These are phyloP conservation scores for Apodemia zela DNA, from an alignment of 2,888 invertebrate genomes.

Conservation along the genomic window DNA sequence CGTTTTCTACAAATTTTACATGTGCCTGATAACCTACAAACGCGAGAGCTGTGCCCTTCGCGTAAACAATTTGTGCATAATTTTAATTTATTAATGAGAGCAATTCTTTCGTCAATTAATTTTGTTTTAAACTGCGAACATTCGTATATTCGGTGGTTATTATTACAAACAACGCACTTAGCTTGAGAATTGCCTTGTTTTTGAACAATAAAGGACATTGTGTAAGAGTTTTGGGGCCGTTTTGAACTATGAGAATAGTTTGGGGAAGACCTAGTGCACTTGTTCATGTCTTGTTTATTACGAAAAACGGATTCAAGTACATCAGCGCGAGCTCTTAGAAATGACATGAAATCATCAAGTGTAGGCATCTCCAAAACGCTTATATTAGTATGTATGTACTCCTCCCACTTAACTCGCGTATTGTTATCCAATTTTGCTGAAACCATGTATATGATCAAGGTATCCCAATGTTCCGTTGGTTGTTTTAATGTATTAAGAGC, in stretches of 20 bases:
- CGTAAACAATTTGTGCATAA: not conserved
- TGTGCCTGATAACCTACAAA: not conserved
- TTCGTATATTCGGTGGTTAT: slow-evolving; percentile 15
- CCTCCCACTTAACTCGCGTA: too few species aligned
- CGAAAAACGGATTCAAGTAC: not conserved
- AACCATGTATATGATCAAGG: slow-evolving; percentile 12
- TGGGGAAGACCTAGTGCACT: not conserved
- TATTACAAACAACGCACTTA: slow-evolving; percentile 8
- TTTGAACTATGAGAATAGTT: not conserved
- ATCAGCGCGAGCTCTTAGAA: not conserved
- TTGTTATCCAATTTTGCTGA: not conserved
- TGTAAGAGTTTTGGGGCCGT: not conserved
- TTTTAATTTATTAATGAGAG: slow-evolving; percentile 10
- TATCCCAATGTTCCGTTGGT: slow-evolving; percentile 6
- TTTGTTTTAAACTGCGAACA: slow-evolving; percentile 13
- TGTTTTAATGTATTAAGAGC: slow-evolving; percentile 4
- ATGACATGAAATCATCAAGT: not conserved
- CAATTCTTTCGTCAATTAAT: slow-evolving; percentile 10
- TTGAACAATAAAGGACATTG: not conserved
- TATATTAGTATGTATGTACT: too few species aligned
- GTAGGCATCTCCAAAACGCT: not conserved
- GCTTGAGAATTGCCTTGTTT: not conserved
- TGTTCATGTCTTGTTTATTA: not conserved
- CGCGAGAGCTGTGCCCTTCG: not conserved
- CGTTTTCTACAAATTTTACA: not conserved